phyloP scores from a whole-genome alignment of 2,888 invertebrate genomes.

The Amphimallon solstitiale region DNA sequence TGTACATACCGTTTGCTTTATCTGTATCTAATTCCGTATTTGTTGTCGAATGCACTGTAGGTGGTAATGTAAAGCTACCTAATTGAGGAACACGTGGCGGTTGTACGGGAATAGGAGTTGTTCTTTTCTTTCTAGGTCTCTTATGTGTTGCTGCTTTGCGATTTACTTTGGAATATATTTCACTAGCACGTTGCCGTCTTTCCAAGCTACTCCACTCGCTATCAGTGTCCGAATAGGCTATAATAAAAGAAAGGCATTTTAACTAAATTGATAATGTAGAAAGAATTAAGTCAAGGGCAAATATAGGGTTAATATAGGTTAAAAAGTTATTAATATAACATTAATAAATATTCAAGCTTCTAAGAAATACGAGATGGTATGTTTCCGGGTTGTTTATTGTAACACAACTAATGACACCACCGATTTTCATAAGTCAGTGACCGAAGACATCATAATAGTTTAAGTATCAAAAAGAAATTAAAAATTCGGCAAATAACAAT shows the following conservation, averaged over 20 bases:
- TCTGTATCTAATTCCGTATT: slow-evolving; percentile 57
- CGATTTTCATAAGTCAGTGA: too few species aligned
- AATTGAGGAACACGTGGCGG: slow-evolving; percentile 83
- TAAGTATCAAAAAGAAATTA: too few species aligned
- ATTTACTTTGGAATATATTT: slow-evolving; percentile 73
- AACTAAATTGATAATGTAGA: too few species aligned
- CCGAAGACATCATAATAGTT: too few species aligned
- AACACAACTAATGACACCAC: too few species aligned
- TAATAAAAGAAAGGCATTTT: slow-evolving; percentile 5
- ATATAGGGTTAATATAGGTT: too few species aligned
- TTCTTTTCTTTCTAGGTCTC: slow-evolving; percentile 76
- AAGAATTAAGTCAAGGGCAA: too few species aligned
- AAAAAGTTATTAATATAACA: too few species aligned
- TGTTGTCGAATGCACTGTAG: slow-evolving; percentile 55
- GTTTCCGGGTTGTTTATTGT: too few species aligned
- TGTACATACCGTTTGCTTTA: slow-evolving; percentile 55
- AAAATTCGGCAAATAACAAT: too few species aligned
- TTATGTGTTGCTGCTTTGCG: slow-evolving; percentile 77
- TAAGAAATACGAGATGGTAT: too few species aligned
- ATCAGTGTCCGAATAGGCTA: slow-evolving; percentile 89
- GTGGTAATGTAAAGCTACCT: slow-evolving; percentile 57
- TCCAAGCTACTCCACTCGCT: slow-evolving; percentile 83
- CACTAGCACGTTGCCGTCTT: slow-evolving; percentile 69
- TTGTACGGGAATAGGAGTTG: slow-evolving; percentile 85
- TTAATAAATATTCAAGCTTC: too few species aligned